phyloP scores from a whole-genome alignment of 2,888 invertebrate species.

The Synergus laeviventris region DNA sequence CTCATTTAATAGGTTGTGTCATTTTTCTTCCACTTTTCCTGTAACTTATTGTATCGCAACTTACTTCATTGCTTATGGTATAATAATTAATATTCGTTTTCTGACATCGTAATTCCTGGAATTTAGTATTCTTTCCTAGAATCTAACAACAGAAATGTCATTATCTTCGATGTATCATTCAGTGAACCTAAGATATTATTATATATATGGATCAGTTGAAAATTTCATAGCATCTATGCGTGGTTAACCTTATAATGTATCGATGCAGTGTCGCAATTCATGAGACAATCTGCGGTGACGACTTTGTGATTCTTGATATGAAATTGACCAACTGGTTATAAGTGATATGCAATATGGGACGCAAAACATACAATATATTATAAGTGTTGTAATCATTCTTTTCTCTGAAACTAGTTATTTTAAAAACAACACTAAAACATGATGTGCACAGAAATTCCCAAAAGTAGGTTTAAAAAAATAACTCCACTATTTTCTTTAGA shows the following conservation, averaged over 20 bases:
- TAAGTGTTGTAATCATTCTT: neutral
- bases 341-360: neutral
- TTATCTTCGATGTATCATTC: neutral
- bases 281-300: neutral
- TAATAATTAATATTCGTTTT: neutral
- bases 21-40: slow-evolving; percentile 27
- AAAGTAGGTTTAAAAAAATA: no score
- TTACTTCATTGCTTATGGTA: slow-evolving; percentile 13
- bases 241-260: slow-evolving; percentile 21
- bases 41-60: neutral
- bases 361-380: slow-evolving; percentile 3
- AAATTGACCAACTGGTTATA: neutral
- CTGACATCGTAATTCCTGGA: neutral
- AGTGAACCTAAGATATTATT: neutral
- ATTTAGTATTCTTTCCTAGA: neutral
- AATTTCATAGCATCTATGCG: slow-evolving; percentile 42
- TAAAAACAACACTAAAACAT: neutral
- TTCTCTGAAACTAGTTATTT: neutral
- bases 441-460: neutral
- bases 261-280: neutral
- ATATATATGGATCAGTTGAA: slow-evolving; percentile 41
- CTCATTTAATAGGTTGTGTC: slow-evolving; percentile 4
- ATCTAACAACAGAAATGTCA: neutral
- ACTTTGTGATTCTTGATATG: slow-evolving; percentile 14
- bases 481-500: no score